These are phyloP conservation scores for Peromyscus leucopus DNA, from an alignment of 2,113 vertebrate genomes.

Conservation along the genomic window DNA sequence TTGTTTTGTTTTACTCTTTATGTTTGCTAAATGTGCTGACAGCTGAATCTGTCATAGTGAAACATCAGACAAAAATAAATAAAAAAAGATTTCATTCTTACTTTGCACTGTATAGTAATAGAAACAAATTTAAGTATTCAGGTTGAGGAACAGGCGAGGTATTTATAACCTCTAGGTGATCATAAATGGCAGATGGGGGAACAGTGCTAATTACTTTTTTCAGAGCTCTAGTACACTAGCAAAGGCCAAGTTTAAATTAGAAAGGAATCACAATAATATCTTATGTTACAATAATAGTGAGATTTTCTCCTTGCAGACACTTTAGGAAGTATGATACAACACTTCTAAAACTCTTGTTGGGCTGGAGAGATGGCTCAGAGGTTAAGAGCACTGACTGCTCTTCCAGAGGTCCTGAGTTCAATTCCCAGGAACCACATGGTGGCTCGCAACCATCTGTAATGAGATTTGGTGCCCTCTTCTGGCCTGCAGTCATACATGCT, in stretches of 20 bases:
- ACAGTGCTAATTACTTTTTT: neutral
- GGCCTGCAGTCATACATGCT: too few species aligned
- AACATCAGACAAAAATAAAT: neutral
- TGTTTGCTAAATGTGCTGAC: neutral
- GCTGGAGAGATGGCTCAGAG: too few species aligned
- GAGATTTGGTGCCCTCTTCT: too few species aligned
- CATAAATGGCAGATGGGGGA: neutral
- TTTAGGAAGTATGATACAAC: neutral
- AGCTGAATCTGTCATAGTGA: conserved; percentile 37
- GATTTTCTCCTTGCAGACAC: neutral
- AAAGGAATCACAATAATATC: conserved; percentile 27
- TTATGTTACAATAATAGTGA: neutral
- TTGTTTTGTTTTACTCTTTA: neutral
- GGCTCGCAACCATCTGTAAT: too few species aligned
- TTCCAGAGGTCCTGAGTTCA: too few species aligned
- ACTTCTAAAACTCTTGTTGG: neutral
- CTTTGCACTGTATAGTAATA: neutral
- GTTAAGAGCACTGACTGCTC: too few species aligned
- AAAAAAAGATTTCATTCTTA: neutral
- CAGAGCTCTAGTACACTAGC: neutral
- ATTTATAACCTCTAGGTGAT: neutral
- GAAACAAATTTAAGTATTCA: neutral
- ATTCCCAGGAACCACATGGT: too few species aligned
- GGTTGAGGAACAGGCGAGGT: neutral
- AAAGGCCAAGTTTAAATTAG: neutral